Evolutionary conservation across 2,797 vertebrate species (phyloP), one percentile per base, ranked within the genome.

Genomic region (Fistularia commersonii): DNA sequence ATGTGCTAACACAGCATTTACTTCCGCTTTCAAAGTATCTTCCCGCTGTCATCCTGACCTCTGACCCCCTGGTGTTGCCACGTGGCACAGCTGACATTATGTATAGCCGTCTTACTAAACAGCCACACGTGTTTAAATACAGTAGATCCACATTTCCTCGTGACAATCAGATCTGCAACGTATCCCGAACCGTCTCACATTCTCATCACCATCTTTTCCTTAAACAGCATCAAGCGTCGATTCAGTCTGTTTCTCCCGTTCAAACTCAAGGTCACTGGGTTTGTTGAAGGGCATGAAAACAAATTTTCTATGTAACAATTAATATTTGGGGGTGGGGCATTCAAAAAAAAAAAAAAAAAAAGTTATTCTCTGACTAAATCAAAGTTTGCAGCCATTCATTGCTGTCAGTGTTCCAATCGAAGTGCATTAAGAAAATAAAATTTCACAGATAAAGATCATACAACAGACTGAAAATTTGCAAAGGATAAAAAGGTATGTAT

Each of bases 151-250:
- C 53, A 62, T 54, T 50, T 48, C 53, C 53, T 46, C 4, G 23
- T 23, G 23, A 23, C 23, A 23, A 23, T 76, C 39, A 53, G 43
- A 41, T 34, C 61, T 45, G 15, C 72, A 80, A 80, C 83, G 70
- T 51, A 43, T 69, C 84, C 83, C 72, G 77, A 52, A 81, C 87
- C 71, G 58, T 79, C 72, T 73, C 55, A 77, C 67, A 10, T 70
- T 76, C 15, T n/a, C 10, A 31, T 49, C 32, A 47, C 57, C 48
- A 11, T 72, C 54, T 45, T 55, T 40, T 37, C 41, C 15, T 45
- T 63, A 60, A 78, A 23, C 23, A 23, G 23, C 23, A 72, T 50
- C 75, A 84, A 84, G 70, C 76, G 45, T 42, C 32, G 11, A 74
- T 63, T 34, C 43, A 44, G 8, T 56, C 39, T 37, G 23, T 61